phyloP scores from a whole-genome alignment of 2,797 vertebrate species.

The Telmatherina bonti region DNA sequence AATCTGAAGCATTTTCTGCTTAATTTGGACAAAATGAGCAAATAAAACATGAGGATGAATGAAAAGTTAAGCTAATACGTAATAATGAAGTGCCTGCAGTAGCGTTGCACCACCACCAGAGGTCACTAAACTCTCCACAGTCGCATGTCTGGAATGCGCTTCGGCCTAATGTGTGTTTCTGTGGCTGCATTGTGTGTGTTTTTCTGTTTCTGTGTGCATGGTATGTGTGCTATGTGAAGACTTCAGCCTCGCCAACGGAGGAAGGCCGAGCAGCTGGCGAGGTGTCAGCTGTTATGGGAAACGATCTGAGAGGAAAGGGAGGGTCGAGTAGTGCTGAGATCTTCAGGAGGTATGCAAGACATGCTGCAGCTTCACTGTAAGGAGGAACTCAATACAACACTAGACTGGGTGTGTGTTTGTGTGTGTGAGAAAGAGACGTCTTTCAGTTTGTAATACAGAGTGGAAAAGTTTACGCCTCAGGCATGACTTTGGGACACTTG shows the following conservation, averaged over 20 bases:
- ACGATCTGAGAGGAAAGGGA: conserved; percentile 65
- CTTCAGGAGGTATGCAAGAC: conserved; percentile 62
- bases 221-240: conserved; percentile 61
- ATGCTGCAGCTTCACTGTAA: conserved; percentile 42
- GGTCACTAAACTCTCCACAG: conserved; percentile 14
- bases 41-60: not conserved
- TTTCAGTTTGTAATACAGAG: conserved; percentile 11
- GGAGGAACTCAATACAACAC: conserved; percentile 43
- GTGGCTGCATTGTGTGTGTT: conserved; percentile 7
- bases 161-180: conserved; percentile 13
- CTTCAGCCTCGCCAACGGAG: conserved; percentile 57
- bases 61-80: not conserved
- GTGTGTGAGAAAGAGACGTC: too few species aligned
- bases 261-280: conserved; percentile 70
- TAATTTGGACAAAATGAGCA: not conserved
- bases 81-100: conserved; percentile 12
- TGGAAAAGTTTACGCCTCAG: conserved; percentile 10
- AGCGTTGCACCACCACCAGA: conserved; percentile 32
- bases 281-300: conserved; percentile 74
- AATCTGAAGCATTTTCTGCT: not conserved
- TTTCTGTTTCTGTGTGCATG: conserved; percentile 30
- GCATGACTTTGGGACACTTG: conserved; percentile 13
- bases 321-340: conserved; percentile 57
- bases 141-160: conserved; percentile 50
- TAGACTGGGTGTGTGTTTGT: conserved; percentile 1